Evolutionary conservation across 2,797 vertebrate species (phyloP), one percentile per base, ranked within the genome.

Genomic region (Xenentodon cancila): DNA sequence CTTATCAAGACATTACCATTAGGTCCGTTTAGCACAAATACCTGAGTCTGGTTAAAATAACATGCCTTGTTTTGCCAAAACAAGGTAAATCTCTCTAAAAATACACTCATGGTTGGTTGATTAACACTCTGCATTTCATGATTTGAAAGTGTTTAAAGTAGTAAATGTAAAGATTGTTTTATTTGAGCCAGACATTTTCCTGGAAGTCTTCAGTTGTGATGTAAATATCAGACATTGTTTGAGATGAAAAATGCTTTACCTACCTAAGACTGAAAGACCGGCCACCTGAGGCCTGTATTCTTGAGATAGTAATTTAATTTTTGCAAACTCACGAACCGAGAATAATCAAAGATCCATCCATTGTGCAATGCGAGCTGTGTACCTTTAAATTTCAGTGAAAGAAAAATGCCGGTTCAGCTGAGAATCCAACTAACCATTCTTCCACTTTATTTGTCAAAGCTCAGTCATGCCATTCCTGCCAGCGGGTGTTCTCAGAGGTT

Each of bases 401-500:
- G 11, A 37, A 37, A 37, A 37, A 37, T 13, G 34, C 2, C 5
- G n/a, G 3, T 13, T 17, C 44, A 40, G 20, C 20, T 59, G 7
- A 56, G 32, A 32, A 48, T 49, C 47, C 30, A 62, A 27, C 30
- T 25, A 19, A n/a, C n/a, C n/a, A n/a, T n/a, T 50, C 52, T 37
- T 57, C n/a, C 56, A 58, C 52, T 71, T 17, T 63, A 18, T 51
- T 68, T 40, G 49, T 58, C 27, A 37, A 53, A 78, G 63, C 50
- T 52, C 71, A 44, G 21, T 56, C 69, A 53, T 56, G 79, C 77
- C 73, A 19, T 48, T 59, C 30, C 42, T 51, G 68, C 81, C 78
- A 17, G 54, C 43, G 57, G 54, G 58, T 51, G 46, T 62, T 43
- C 58, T 73, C 71, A 45, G 40, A 76, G 52, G 27, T 11, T 68